phyloP scores from a whole-genome alignment of 2,888 invertebrate genomes.

The Dioctria rufipes region DNA sequence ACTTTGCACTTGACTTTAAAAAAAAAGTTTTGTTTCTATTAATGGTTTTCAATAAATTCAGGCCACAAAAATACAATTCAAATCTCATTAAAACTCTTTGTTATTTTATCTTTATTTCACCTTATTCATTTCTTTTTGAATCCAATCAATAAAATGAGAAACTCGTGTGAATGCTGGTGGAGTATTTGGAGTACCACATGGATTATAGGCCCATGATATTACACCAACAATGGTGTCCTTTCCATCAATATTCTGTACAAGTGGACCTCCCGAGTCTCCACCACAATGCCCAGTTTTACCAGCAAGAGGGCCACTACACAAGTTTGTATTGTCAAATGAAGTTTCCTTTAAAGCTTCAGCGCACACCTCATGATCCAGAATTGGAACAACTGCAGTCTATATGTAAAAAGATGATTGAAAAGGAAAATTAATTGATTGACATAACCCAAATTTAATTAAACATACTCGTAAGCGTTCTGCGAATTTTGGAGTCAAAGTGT shows the following conservation, averaged over 20 bases:
- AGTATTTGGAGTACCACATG: conserved; percentile 22
- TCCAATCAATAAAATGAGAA: conserved; percentile 43
- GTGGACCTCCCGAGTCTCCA: conserved; percentile 32
- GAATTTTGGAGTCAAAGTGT: conserved; percentile 19
- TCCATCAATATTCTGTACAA: conserved; percentile 22
- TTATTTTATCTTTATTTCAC: not conserved
- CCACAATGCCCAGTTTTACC: conserved; percentile 34
- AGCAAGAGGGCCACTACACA: conserved; percentile 40
- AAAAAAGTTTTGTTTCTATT: no score
- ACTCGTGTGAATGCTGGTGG: conserved; percentile 46
- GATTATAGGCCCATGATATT: conserved; percentile 34
- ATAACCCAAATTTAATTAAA: not conserved
- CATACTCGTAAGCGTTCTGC: conserved; percentile 27
- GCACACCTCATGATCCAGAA: conserved; percentile 39
- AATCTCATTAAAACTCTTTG: no score
- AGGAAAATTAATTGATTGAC: not conserved
- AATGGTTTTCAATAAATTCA: no score
- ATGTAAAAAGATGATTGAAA: not conserved
- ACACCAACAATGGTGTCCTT: conserved; percentile 1
- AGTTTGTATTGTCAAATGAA: conserved; percentile 18
- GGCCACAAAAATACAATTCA: no score
- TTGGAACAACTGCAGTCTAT: conserved; percentile 32
- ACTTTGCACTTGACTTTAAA: no score
- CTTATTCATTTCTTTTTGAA: conserved; percentile 19
- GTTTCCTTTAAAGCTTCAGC: conserved; percentile 28